Evolutionary conservation across 2,797 vertebrate genomes (phyloP), one percentile per base, ranked within the genome.

Genomic region (Carapus acus): DNA sequence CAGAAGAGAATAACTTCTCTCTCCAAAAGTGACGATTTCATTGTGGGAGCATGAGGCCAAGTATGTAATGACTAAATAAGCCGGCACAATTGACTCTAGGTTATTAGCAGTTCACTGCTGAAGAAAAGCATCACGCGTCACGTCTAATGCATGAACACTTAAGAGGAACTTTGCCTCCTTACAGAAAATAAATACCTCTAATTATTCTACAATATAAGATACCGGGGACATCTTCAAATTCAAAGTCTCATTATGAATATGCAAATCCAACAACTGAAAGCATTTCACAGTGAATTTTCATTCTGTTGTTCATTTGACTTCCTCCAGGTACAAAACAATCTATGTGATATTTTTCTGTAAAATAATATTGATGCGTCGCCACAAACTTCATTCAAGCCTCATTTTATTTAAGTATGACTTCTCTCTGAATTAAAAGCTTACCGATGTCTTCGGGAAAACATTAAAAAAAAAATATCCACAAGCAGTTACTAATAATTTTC

Each of bases 111-210:
- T n/a, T n/a, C n/a, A n/a, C n/a, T n/a, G n/a, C n/a, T n/a, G n/a
- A n/a, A n/a, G n/a, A n/a, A n/a, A n/a, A n/a, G n/a, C n/a, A n/a
- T n/a, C n/a, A n/a, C n/a, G n/a, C n/a, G n/a, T n/a, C n/a, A n/a
- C n/a, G n/a, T n/a, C n/a, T n/a, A n/a, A 52, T 58, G 47, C 50
- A 65, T 48, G 36, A 54, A 44, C 41, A 37, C 14, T 23, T 27
- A 31, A 29, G 37, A 49, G 15, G 34, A 17, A 37, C 2, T 55
- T 58, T 15, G 2, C 3, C 22, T 47, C 24, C 4, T 27, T 27
- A 27, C 24, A n/a, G n/a, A n/a, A n/a, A n/a, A n/a, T n/a, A n/a
- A n/a, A n/a, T 27, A 43, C 27, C 2, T 2, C 29, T 22, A 2
- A 49, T 16, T 51, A 46, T 54, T 58, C 8, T 49, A 49, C 7